Conservation (phyloP, 2,113 vertebrate species). For the Halcyon senegalensis region DNA sequence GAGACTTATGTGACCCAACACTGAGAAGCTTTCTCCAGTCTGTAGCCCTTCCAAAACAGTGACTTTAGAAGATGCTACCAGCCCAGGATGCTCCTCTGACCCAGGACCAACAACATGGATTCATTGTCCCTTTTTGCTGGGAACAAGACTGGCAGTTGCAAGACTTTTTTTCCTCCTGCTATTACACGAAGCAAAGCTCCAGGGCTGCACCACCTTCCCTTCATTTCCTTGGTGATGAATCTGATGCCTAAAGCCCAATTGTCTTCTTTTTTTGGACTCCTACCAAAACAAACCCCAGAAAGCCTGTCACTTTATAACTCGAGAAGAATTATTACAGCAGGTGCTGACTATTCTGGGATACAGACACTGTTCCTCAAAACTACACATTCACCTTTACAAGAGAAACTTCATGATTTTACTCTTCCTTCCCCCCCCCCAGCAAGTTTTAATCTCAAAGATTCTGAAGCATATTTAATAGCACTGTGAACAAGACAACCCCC, state of each 20-base stretch:
- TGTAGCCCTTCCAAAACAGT: accelerated
- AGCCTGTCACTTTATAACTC: not conserved
- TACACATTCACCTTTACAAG: not conserved
- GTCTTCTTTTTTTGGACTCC: not conserved
- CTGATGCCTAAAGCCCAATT: not conserved
- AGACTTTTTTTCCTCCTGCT: not conserved
- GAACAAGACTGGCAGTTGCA: not conserved
- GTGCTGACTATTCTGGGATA: not conserved
- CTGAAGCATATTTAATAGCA: not conserved
- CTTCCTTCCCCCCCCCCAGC: accelerated
- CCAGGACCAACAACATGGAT: accelerated
- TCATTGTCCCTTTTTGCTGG: accelerated
- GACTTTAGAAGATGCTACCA: accelerated
- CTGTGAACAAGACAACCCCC: not conserved
- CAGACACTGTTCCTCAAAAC: not conserved
- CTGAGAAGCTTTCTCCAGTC: accelerated
- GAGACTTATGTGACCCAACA: accelerated
- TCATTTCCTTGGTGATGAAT: not conserved
- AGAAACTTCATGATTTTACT: not conserved
- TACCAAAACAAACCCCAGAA: not conserved
- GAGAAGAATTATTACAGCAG: not conserved
- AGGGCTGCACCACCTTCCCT: not conserved
- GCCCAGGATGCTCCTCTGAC: too few species aligned
- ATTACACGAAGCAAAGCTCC: accelerated
- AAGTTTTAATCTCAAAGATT: not conserved